Evolutionary conservation across 1,140 invertebrate genomes (phyloP).

Genomic region (Ceratina japonica): DNA sequence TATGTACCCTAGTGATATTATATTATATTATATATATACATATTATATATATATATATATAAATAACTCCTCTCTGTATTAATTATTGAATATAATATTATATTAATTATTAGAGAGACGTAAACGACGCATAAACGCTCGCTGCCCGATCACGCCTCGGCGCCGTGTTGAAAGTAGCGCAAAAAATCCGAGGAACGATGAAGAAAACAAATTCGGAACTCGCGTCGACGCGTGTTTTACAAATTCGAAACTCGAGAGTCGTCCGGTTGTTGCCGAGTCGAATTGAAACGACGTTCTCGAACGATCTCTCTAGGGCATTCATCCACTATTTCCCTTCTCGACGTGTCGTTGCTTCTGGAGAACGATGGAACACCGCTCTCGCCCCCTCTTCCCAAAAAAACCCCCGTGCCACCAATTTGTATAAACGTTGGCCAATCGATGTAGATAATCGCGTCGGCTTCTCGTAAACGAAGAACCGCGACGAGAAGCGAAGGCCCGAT

Average conservation of each 20-base stretch:
- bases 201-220: not conserved
- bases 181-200: not conserved
- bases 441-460: slow-evolving; percentile 71
- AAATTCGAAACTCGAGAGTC: not conserved
- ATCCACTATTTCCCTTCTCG: not conserved
- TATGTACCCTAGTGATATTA: slow-evolving; percentile 80
- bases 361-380: slow-evolving; percentile 13
- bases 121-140: slow-evolving; percentile 65
- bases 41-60: slow-evolving; percentile 75
- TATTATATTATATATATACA: slow-evolving; percentile 70
- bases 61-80: slow-evolving; percentile 76
- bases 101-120: slow-evolving; percentile 72
- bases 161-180: slow-evolving; percentile 21
- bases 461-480: not conserved
- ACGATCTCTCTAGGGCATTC: slow-evolving; percentile 16
- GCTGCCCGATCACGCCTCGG: slow-evolving; percentile 56
- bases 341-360: slow-evolving; percentile 2
- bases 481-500: not conserved
- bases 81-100: slow-evolving; percentile 78
- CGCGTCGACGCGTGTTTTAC: slow-evolving; percentile 23
- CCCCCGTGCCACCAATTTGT: slow-evolving; percentile 55
- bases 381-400: not conserved
- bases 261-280: not conserved
- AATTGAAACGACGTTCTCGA: slow-evolving; percentile 4
- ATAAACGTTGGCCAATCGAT: slow-evolving; percentile 75